Percentiles rank a stretch among this genome's conserved stretches.
These are phyloP conservation scores for Propithecus perrieri DNA, from an alignment of 2,797 vertebrate genomes.

Conservation along the genomic window DNA sequence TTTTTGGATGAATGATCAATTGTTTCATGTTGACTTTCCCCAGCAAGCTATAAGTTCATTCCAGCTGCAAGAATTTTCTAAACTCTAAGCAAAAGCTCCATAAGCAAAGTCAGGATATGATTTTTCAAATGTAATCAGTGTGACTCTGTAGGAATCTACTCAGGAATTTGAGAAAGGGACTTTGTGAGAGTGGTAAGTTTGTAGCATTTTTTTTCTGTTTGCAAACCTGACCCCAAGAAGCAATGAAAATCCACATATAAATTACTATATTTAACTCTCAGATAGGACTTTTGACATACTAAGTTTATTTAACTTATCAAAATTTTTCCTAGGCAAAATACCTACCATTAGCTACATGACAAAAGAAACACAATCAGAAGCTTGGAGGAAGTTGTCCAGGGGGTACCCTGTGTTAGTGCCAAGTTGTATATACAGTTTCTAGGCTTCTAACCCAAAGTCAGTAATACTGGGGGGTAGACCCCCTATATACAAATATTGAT, in stretches of 20 bases:
- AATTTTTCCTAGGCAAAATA: conserved; percentile 24
- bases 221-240: not conserved
- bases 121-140: conserved; percentile 58
- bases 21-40: conserved; percentile 57
- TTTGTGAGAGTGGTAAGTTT: not conserved
- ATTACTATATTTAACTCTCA: not conserved
- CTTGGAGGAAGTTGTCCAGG: not conserved
- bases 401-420: not conserved
- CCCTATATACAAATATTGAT: not conserved
- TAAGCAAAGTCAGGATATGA: conserved; percentile 43
- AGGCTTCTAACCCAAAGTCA: not conserved
- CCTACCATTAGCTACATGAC: not conserved
- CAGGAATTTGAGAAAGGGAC: conserved; percentile 37
- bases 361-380: not conserved
- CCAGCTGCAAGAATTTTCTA: conserved; percentile 70
- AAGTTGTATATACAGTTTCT: not conserved
- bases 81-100: conserved; percentile 53
- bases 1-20: conserved; percentile 70
- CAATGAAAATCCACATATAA: not conserved
- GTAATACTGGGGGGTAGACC: not conserved
- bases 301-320: conserved; percentile 24
- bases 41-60: conserved; percentile 65
- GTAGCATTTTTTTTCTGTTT: not conserved
- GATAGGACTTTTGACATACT: not conserved
- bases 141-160: conserved; percentile 30